Percentiles rank a stretch among this genome's conserved stretches.
phyloP scores from a whole-genome alignment of 2,888 invertebrate species.

The Neoascia interrupta region DNA sequence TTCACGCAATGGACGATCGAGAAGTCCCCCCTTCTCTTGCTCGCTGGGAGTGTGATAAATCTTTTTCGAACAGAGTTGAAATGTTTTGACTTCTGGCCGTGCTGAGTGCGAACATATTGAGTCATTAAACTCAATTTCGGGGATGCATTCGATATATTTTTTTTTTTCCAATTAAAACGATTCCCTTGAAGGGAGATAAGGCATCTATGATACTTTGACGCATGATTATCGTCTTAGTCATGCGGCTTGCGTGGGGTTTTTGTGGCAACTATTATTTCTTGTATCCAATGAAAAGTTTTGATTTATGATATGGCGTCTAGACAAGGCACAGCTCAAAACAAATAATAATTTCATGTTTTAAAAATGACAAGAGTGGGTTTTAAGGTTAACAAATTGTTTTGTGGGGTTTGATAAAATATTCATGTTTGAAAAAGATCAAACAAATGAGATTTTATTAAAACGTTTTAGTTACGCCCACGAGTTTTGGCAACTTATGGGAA shows the following conservation, averaged over 20 bases:
- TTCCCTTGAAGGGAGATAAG: constrained; percentile 4
- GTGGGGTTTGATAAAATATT: not conserved
- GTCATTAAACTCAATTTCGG: constrained; percentile 60
- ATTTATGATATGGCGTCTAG: constrained; percentile 25
- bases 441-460: too few species aligned
- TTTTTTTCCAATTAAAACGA: constrained; percentile 33
- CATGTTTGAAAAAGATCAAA: not conserved
- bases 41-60: constrained; percentile 37
- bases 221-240: constrained; percentile 60
- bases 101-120: constrained; percentile 67
- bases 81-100: constrained; percentile 55
- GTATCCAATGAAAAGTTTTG: too few species aligned
- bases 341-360: not conserved
- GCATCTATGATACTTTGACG: constrained; percentile 38
- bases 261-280: constrained; percentile 23
- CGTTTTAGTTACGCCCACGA: too few species aligned
- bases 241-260: constrained; percentile 19
- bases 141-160: constrained; percentile 48
- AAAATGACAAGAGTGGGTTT: not conserved
- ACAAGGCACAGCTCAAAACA: constrained; percentile 4
- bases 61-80: constrained; percentile 26
- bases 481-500: too few species aligned
- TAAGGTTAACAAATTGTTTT: too few species aligned
- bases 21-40: constrained; percentile 1
- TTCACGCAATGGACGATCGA: constrained; percentile 32